phyloP scores from a whole-genome alignment of 2,797 vertebrate genomes.

The Clarias platycephalus region DNA sequence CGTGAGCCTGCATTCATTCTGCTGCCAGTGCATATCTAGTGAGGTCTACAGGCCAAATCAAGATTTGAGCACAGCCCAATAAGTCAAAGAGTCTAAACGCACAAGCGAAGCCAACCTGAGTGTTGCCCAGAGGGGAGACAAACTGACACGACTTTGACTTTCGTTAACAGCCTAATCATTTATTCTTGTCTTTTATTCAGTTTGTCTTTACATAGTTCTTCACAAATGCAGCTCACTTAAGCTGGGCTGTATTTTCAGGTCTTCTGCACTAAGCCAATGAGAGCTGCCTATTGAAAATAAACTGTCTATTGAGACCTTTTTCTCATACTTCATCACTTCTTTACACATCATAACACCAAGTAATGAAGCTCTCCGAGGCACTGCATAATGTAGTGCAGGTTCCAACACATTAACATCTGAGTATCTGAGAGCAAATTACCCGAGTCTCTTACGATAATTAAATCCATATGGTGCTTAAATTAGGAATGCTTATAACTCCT shows the following conservation, averaged over 20 bases:
- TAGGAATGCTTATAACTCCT: constrained; percentile 27
- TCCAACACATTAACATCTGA: constrained; percentile 25
- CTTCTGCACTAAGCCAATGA: neutral
- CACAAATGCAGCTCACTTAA: neutral
- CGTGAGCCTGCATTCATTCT: constrained; percentile 34
- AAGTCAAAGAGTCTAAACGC: constrained; percentile 17
- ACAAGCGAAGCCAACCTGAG: constrained; percentile 27
- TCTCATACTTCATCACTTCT: constrained; percentile 20
- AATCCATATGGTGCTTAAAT: constrained; percentile 33
- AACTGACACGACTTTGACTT: constrained; percentile 31
- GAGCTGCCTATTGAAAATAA: constrained; percentile 1
- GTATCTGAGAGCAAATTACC: constrained; percentile 36
- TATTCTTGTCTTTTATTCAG: constrained; percentile 25
- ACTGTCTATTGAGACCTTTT: constrained; percentile 4
- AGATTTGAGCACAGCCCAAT: constrained; percentile 47
- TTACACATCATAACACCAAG: constrained; percentile 42
- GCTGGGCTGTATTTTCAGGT: neutral
- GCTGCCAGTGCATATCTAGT: constrained; percentile 36
- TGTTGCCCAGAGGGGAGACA: constrained; percentile 11
- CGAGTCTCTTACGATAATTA: constrained; percentile 31
- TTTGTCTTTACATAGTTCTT: constrained; percentile 2
- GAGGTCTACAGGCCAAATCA: constrained; percentile 47
- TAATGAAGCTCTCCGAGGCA: constrained; percentile 34
- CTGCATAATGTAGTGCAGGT: constrained; percentile 10
- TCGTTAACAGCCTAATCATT: constrained; percentile 38